Evolutionary conservation across 1,140 invertebrate species (phyloP).

Genomic region (Bombus polaris): DNA sequence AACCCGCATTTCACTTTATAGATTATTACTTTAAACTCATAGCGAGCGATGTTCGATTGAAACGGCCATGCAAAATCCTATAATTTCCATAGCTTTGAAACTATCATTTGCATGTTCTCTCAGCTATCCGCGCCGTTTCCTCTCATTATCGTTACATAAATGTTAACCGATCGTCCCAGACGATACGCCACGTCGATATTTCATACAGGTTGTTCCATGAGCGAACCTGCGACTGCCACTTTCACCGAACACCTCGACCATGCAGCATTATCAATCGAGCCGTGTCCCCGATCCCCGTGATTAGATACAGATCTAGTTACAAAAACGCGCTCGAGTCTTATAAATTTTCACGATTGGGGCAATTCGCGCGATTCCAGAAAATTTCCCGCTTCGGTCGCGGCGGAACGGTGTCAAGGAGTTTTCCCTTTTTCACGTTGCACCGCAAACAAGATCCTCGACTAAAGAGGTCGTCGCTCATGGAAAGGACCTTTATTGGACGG

Average conservation of each 20-base stretch:
- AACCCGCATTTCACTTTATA: not conserved
- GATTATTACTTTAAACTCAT: not conserved
- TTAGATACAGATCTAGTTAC: too few relatives aligned
- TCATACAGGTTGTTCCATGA: constrained; percentile 31
- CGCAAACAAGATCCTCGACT: constrained; percentile 9
- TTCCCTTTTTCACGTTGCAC: not conserved
- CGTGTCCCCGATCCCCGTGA: not conserved
- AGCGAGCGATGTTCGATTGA: not conserved
- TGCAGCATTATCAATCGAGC: not conserved
- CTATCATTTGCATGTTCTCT: not conserved
- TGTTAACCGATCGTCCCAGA: constrained; percentile 28
- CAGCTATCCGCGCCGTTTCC: not conserved
- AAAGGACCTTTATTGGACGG: constrained; percentile 45
- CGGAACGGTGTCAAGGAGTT: constrained; percentile 16
- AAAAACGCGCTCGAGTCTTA: not conserved
- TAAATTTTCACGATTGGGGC: not conserved
- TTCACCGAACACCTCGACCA: constrained; percentile 33
- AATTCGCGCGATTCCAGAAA: not conserved
- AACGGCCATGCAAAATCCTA: not conserved
- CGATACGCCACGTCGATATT: constrained; percentile 40
- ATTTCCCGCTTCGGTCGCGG: not conserved
- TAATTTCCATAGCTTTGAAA: not conserved
- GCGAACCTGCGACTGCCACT: constrained; percentile 3
- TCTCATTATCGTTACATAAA: constrained; percentile 42
- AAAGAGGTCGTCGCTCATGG: constrained; percentile 34